Evolutionary conservation across 2,797 vertebrate genomes (phyloP), one percentile per base, ranked within the genome.

Genomic region (Babyrousa celebensis): DNA sequence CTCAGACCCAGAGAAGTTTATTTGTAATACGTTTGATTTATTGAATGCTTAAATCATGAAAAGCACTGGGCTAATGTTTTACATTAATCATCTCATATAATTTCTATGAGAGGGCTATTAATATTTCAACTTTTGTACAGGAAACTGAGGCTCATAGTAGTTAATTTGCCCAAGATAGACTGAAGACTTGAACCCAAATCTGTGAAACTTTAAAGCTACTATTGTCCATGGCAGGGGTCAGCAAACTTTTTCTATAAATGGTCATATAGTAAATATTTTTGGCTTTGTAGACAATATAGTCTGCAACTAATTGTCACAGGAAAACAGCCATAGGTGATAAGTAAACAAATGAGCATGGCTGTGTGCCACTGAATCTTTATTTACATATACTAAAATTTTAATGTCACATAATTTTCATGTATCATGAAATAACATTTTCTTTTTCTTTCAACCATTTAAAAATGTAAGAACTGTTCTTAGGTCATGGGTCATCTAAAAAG

Each of bases 401-500:
- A 96, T 83, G 58, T 48, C 68, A 71, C 12, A 75, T 68, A 58
- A 80, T 87, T 89, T 93, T 79, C 12, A 27, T 1, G 0, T 92
- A 36, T 67, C 43, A 48, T 77, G 16, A 85, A 87, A 92, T 94
- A 89, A 21, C 43, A 12, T 77, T 90, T 40, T 67, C 48, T 62
- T 89, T 89, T 84, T 80, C 62, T 89, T 86, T 71, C n/a, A 93
- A 65, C 12, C 48, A 88, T 83, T 93, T 70, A 58, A 93, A 94
- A 91, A 91, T 82, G 15, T 80, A 62, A 82, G 85, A 88, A 54
- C 1, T 16, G 87, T 84, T 87, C 70, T 95, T 95, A 63, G 68
- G 17, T 85, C 23, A 15, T 74, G n/a, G 79, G 8, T 85, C 48
- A 78, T 84, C 72, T 15, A 74, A 86, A 93, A 95, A 84, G 27